Base-by-base conservation (phyloP, 2,797 vertebrate species). In the Lindbergichthys nudifrons region DNA sequence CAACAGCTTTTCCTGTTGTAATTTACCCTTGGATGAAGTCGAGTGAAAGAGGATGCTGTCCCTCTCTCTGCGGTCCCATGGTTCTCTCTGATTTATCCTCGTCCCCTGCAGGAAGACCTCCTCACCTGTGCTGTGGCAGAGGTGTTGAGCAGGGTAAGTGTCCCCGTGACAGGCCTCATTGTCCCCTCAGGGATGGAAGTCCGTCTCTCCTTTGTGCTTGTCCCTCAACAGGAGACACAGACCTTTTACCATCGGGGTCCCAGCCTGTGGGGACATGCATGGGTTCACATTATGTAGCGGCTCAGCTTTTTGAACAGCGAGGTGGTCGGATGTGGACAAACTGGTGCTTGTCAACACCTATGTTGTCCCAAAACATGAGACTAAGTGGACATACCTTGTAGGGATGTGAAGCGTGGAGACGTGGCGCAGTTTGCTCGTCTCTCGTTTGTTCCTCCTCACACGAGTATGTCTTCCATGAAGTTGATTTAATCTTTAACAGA, bases 361-460 rank as follows among this genome's bases (percentile, higher is more conserved):
- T 53, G 69, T 85, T 83, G 88, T 92, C 87, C 87, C 79, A 89
- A 90, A 94, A 94, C 92, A 93, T 0, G 3, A 59, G 64, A 76
- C 85, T 87, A 92, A 95, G 93, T 88, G 94, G 74, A 83, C 64
- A 10, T 50, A 65, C 80, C 86, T 87, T 92, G 89, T 91, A 79
- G 85, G 43, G 74, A 87, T 65, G 57, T 78, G 82, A 91, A 69
- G 70, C 66, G 57, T 64, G 71, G 58, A 69, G 59, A 89, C 42
- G 73, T 70, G 77, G 65, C 26, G 51, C 50, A 64, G 65, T 75
- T 81, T 59, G 59, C 51, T 51, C 15, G 13, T 77, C 79, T 83
- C 62, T n/a, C 43, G 47, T 85, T 81, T 86, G 64, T 54, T 80
- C 53, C 64, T 41, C 15, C 58, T 79, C 73, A 41, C 64, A 65